Evolutionary conservation across 2,797 vertebrate species (phyloP).

Genomic region (Halcyon smyrnensis): DNA sequence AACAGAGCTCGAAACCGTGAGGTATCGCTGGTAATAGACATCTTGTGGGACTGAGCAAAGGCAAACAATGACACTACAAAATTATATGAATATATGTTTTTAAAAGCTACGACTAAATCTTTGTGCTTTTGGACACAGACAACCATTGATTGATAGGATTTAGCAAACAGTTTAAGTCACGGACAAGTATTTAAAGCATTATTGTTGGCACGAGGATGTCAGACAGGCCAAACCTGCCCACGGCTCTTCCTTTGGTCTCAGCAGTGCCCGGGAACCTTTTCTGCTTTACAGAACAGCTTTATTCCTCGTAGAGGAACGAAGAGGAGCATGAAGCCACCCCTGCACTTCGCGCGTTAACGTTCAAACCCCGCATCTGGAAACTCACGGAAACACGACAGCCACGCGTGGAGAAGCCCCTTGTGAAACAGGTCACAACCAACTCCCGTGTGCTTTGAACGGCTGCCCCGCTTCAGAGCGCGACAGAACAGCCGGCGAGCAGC

Average conservation of each 20-base stretch:
- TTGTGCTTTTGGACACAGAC: not conserved
- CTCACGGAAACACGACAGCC: too few relatives aligned
- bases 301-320: too few relatives aligned
- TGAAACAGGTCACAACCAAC: not conserved
- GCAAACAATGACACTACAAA: not conserved
- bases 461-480: too few relatives aligned
- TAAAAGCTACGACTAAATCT: not conserved
- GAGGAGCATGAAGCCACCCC: too few relatives aligned
- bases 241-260: not conserved
- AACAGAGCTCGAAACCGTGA: not conserved
- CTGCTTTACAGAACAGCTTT: too few relatives aligned
- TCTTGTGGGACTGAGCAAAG: not conserved
- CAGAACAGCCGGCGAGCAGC: not conserved
- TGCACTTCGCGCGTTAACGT: too few relatives aligned
- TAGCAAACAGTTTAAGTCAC: not conserved
- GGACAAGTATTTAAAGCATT: not conserved
- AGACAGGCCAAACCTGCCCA: too few relatives aligned
- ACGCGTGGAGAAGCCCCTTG: too few relatives aligned
- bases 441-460: not conserved
- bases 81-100: too few relatives aligned
- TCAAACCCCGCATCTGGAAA: too few relatives aligned
- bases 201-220: not conserved
- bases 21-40: accelerated
- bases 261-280: not conserved
- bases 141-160: not conserved